phyloP scores from a whole-genome alignment of 2,888 invertebrate genomes.

The Morinoia aosen region DNA sequence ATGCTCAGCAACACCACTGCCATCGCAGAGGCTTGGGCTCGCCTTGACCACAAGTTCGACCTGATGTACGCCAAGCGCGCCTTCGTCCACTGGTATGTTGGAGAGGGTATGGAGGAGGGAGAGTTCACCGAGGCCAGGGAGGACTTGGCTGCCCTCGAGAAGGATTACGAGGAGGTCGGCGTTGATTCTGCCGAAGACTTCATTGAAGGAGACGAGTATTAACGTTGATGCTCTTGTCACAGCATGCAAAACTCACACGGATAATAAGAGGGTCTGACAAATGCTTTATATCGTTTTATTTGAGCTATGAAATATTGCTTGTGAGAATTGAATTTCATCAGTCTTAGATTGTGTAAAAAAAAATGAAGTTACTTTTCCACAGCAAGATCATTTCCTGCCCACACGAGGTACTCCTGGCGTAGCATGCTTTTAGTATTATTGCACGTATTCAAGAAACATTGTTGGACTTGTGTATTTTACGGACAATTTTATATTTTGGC shows the following conservation, averaged over 20 bases:
- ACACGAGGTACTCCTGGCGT: too few relatives aligned
- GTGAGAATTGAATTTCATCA: too few relatives aligned
- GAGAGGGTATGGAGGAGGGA: conserved; percentile 75
- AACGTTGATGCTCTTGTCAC: background rate
- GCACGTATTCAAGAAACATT: too few relatives aligned
- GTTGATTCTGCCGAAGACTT: conserved; percentile 69
- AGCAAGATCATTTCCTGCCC: too few relatives aligned
- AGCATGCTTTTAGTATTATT: too few relatives aligned
- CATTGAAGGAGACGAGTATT: conserved; percentile 67
- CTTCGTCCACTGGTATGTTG: conserved; percentile 71
- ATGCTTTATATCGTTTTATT: background rate
- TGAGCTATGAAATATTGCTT: too few relatives aligned
- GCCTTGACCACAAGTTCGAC: conserved; percentile 76
- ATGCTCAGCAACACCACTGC: conserved; percentile 71
- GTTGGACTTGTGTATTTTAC: too few relatives aligned
- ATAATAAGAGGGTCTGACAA: background rate
- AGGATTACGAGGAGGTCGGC: conserved; percentile 72
- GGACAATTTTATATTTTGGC: too few relatives aligned
- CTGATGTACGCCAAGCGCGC: conserved; percentile 74
- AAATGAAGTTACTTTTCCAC: too few relatives aligned
- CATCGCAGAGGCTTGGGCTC: conserved; percentile 76
- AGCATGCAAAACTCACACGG: background rate
- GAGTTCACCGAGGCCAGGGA: conserved; percentile 73
- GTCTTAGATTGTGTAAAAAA: too few relatives aligned
- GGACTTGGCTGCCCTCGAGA: conserved; percentile 72